A percentile compares a stretch with the other conserved stretches of the same genome.
Evolutionary conservation across 2,113 vertebrate species (phyloP).

Genomic region (Trichomycterus rosablanca): DNA sequence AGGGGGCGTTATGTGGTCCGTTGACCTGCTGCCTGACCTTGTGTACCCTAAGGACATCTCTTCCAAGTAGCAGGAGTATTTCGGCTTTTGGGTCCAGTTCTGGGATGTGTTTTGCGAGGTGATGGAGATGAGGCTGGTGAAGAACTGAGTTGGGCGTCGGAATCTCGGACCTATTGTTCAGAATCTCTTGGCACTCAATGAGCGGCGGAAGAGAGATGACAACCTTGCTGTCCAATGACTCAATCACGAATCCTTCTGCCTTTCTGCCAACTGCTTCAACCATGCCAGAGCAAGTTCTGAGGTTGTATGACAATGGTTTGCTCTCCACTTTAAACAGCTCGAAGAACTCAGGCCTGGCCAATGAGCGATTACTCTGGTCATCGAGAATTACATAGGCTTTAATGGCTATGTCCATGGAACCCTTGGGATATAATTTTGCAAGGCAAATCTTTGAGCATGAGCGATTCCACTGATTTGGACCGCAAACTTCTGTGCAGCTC

Average conservation of each 20-base stretch:
- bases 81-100: too few species aligned
- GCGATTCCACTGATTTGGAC: background rate
- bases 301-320: background rate
- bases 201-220: constrained; percentile 1
- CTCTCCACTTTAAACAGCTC: constrained; percentile 10
- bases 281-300: constrained; percentile 18
- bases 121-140: too few species aligned
- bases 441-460: background rate
- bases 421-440: constrained; percentile 13
- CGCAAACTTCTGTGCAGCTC: constrained; percentile 32
- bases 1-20: too few species aligned
- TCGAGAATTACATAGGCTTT: constrained; percentile 8
- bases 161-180: too few species aligned
- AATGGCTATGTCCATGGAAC: too few species aligned
- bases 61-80: too few species aligned
- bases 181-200: constrained; percentile 11
- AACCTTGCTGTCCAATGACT: background rate
- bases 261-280: constrained; percentile 1
- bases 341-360: constrained; percentile 14
- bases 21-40: too few species aligned
- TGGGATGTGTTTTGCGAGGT: too few species aligned
- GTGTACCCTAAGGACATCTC: too few species aligned
- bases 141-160: too few species aligned
- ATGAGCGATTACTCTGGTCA: constrained; percentile 27
- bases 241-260: constrained; percentile 1